These are phyloP conservation scores for Drosophila lini DNA, from an alignment of 1,140 invertebrate genomes.

Conservation along the genomic window DNA sequence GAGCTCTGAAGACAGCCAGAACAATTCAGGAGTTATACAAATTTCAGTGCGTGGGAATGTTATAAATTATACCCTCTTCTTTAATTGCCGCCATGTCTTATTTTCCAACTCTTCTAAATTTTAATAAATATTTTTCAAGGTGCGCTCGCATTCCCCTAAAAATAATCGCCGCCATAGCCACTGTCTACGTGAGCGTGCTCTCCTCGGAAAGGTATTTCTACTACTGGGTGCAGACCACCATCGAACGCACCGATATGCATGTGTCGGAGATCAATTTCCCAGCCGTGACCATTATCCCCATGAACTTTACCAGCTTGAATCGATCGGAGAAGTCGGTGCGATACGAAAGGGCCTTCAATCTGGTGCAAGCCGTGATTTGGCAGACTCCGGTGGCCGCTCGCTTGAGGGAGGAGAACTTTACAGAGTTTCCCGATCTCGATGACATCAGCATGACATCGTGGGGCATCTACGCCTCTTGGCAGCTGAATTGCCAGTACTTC, in stretches of 20 bases:
- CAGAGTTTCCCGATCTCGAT: conserved; percentile 14
- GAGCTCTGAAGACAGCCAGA: too few relatives aligned
- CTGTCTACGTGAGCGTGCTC: conserved; percentile 56
- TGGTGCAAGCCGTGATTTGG: conserved; percentile 45
- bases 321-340: neutral
- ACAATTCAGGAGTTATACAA: too few relatives aligned
- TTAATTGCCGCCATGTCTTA: neutral
- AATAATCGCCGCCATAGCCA: conserved; percentile 22
- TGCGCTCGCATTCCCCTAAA: conserved; percentile 26
- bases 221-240: conserved; percentile 75
- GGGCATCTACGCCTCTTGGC: conserved; percentile 11
- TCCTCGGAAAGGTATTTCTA: conserved; percentile 74
- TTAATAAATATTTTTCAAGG: neutral
- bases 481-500: conserved; percentile 47
- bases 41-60: too few relatives aligned
- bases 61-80: neutral
- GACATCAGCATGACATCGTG: neutral
- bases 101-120: neutral
- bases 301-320: conserved; percentile 17
- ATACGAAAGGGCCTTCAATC: conserved; percentile 22
- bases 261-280: conserved; percentile 73
- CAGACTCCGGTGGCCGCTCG: neutral
- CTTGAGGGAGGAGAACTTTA: conserved; percentile 1
- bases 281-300: conserved; percentile 69
- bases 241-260: conserved; percentile 74